phyloP scores from a whole-genome alignment of 2,888 invertebrate genomes.

The Perdita meconis region DNA sequence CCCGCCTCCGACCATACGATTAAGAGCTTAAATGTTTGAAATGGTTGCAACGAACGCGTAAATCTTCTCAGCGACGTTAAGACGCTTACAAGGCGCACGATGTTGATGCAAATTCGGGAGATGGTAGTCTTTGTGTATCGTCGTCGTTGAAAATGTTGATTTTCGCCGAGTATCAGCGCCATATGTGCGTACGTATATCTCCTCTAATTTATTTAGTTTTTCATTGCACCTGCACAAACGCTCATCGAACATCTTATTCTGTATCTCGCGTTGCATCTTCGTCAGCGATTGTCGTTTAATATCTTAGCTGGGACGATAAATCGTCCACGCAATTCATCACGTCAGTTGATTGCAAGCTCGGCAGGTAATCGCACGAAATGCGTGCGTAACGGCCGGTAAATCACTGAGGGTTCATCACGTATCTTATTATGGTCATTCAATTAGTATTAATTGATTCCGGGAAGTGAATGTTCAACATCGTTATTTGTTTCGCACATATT shows the following conservation, averaged over 20 bases:
- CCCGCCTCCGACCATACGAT: conserved; percentile 41
- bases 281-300: not conserved
- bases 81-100: conserved; percentile 12
- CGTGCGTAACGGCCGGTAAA: conserved; percentile 20
- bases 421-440: conserved; percentile 9
- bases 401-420: conserved; percentile 10
- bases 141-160: conserved; percentile 2
- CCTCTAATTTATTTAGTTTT: no score
- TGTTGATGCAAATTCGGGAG: not conserved
- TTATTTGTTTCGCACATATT: no score
- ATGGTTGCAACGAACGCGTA: conserved; percentile 43
- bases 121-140: not conserved
- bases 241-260: not conserved
- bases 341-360: conserved; percentile 50
- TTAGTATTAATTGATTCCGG: not conserved
- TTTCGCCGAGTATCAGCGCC: not conserved
- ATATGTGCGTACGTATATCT: no score
- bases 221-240: no score
- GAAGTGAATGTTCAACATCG: not conserved
- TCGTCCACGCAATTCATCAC: conserved; percentile 41
- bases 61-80: conserved; percentile 53
- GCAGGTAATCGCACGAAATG: conserved; percentile 30
- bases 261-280: not conserved
- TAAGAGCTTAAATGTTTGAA: conserved; percentile 60
- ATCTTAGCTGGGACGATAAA: conserved; percentile 39